Percentiles rank a stretch among this genome's conserved stretches.
Evolutionary conservation across 2,113 vertebrate genomes (phyloP).

Genomic region (Neoarius graeffei): DNA sequence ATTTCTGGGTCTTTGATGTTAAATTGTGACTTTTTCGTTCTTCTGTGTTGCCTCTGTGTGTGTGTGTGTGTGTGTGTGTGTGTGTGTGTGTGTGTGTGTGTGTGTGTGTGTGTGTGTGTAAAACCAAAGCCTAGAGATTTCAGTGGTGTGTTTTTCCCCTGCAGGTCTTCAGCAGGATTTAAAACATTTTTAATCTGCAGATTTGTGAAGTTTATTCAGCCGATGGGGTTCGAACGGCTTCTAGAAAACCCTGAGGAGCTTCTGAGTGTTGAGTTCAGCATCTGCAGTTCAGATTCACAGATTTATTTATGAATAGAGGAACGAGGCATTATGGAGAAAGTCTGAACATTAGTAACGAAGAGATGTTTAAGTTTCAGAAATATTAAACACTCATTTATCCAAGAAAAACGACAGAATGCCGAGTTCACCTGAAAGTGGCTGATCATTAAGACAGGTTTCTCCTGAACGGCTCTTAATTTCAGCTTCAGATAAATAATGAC

Average conservation of each 20-base stretch:
- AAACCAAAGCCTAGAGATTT: neutral
- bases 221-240: conserved; percentile 56
- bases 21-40: neutral
- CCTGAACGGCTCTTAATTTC: neutral
- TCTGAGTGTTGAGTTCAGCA: conserved; percentile 57
- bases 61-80: no score
- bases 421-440: neutral
- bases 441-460: neutral
- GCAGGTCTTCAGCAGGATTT: conserved; percentile 48
- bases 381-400: neutral
- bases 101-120: neutral
- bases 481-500: neutral
- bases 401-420: neutral
- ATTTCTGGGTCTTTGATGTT: neutral
- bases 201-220: conserved; percentile 56
- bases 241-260: conserved; percentile 53
- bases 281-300: conserved; percentile 59
- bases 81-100: no score
- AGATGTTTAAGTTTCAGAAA: neutral
- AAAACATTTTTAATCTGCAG: conserved; percentile 51
- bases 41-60: neutral
- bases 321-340: neutral
- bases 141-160: conserved; percentile 39
- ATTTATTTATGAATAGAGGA: neutral
- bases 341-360: neutral